phyloP scores from a whole-genome alignment of 2,888 invertebrate genomes.

The Dyspetes luteomarginatus region DNA sequence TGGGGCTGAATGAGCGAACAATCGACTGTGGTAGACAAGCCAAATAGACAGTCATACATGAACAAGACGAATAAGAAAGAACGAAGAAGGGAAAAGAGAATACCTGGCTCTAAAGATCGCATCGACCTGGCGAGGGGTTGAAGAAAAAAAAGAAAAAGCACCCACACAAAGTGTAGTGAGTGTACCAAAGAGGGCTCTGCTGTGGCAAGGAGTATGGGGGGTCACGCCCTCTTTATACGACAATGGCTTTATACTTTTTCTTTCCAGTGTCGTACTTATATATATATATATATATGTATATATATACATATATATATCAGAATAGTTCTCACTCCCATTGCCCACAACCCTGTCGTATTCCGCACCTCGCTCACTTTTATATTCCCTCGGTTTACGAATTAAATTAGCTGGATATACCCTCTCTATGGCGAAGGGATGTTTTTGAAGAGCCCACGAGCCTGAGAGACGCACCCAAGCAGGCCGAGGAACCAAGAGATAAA shows the following conservation, averaged over 20 bases:
- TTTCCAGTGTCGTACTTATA: slow-evolving; percentile 31
- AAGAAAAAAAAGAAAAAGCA: neutral
- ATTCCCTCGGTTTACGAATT: slow-evolving; percentile 77
- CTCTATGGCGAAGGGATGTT: slow-evolving; percentile 37
- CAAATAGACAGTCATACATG: no score
- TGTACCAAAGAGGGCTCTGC: neutral
- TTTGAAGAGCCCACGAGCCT: slow-evolving; percentile 61
- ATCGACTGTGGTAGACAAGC: no score
- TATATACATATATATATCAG: no score
- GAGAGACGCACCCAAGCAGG: slow-evolving; percentile 73
- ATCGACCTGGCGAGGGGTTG: neutral
- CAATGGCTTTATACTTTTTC: slow-evolving; percentile 67
- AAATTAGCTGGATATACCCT: slow-evolving; percentile 75
- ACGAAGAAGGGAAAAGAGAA: neutral
- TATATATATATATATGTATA: no score
- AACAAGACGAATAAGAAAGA: neutral
- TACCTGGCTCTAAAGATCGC: neutral
- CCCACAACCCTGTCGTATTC: slow-evolving; percentile 36
- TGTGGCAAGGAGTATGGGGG: neutral
- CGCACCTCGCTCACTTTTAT: slow-evolving; percentile 63
- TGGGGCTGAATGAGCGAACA: no score
- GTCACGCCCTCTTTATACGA: slow-evolving; percentile 62
- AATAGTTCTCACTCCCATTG: slow-evolving; percentile 30
- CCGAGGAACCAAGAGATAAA: slow-evolving; percentile 65
- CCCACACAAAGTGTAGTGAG: neutral